Conservation (phyloP, 2,113 vertebrate species). For the Dasyprocta punctata region DNA sequence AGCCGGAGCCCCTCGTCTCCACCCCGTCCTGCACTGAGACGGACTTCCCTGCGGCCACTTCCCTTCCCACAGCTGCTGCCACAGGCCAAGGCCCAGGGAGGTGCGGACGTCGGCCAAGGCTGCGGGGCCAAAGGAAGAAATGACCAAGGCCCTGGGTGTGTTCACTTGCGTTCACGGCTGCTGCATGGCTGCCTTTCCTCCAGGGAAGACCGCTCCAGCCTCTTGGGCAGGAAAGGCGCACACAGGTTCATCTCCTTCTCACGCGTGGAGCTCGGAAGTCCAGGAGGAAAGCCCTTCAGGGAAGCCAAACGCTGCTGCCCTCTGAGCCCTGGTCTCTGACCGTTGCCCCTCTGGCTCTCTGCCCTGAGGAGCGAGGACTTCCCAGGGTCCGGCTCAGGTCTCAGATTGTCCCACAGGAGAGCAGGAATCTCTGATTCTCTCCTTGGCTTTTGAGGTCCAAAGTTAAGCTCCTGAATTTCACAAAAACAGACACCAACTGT, state of each 20-base stretch:
- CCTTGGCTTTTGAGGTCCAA: neutral
- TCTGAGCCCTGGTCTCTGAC: neutral
- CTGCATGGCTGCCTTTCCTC: neutral
- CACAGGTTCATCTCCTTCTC: neutral
- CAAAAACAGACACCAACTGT: neutral
- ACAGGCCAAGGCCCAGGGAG: neutral
- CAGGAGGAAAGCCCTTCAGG: neutral
- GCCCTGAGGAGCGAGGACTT: neutral
- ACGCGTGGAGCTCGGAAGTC: neutral
- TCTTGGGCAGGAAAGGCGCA: neutral
- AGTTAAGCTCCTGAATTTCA: neutral
- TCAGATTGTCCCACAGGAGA: neutral
- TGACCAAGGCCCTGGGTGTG: neutral
- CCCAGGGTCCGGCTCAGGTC: neutral
- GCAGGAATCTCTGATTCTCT: neutral
- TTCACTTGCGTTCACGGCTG: neutral
- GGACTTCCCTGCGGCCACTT: neutral
- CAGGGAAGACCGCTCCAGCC: neutral
- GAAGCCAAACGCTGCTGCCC: neutral
- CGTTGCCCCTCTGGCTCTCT: neutral
- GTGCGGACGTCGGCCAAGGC: neutral
- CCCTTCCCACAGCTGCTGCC: neutral
- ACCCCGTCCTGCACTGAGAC: neutral
- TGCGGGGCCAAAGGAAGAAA: neutral
- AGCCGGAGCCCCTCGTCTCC: neutral